Base-by-base conservation (phyloP, 2,888 invertebrate species). In the Pristionchus maxplancki region DNA sequence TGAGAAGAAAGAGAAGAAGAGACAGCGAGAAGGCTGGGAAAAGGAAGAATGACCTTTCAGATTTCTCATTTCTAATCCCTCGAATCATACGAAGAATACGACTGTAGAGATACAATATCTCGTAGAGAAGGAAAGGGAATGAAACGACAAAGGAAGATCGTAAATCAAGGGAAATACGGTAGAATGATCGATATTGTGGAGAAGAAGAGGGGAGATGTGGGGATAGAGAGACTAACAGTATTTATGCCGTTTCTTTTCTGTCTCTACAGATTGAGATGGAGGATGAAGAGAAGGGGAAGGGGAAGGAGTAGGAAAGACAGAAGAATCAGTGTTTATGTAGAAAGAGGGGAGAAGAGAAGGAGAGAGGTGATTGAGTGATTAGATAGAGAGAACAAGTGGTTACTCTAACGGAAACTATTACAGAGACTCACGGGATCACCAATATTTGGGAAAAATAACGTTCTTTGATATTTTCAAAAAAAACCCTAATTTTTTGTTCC, bases 311-410 rank as follows among this genome's bases (percentile, higher is more conserved):
- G 78, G 31, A 34, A 44, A 48, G 78, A 78, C 44, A 48, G 58
- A 84, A 84, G 62, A 53, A 37, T 84, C 24, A 20, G 53, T n/a
- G 84, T 31, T 40, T 48, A 50, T 40, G 82, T 82, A 53, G 48
- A 37, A 34, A 48, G 81, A 71, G 71, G 31, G 37, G 34, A 78
- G 71, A 48, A 20, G 78, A 40, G 40, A 44, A 48, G 1, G 48
- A 28, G 40, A 20, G 24, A 5, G 37, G 53, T n/a, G 84, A 67
- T 67, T 67, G 64, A 67, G 40, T 74, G 74, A 74, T 71, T 31
- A 74, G 74, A 74, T 15, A 67, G 74, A 40, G 40, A 74, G 74
- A 74, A 74, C 74, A 74, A 74, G 74, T 74, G 74, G 74, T 37
- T 37, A 28, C 28, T 67, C 8, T 1, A 58, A 67, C 31, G 62